Evolutionary conservation across 2,888 invertebrate genomes (phyloP).

Genomic region (Ptycholaimellus sp.): DNA sequence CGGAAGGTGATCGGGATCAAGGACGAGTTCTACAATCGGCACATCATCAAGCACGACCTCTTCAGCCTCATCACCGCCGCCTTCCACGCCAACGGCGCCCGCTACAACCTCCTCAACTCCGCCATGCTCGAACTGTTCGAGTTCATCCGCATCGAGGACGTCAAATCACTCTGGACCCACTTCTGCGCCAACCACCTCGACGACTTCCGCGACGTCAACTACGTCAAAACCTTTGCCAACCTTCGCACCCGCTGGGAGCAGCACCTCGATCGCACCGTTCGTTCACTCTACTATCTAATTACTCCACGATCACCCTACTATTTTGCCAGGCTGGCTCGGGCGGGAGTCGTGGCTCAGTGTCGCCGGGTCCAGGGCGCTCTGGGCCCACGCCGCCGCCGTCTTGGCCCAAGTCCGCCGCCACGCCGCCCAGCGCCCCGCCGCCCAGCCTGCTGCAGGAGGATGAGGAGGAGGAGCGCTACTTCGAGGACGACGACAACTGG

Average conservation of each 20-base stretch:
- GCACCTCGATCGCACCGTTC: slow-evolving; percentile 47
- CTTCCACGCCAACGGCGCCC: slow-evolving; percentile 78
- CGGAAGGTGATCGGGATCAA: slow-evolving; percentile 85
- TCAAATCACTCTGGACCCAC: slow-evolving; percentile 41
- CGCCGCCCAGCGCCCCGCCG: no score
- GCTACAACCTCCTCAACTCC: slow-evolving; percentile 93
- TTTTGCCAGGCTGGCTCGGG: no score
- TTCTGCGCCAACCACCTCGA: slow-evolving; percentile 87
- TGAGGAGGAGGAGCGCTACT: no score
- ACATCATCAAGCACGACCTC: slow-evolving; percentile 74
- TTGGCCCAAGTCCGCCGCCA: no score
- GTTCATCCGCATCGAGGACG: slow-evolving; percentile 44
- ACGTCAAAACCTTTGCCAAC: slow-evolving; percentile 90
- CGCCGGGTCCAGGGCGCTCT: no score
- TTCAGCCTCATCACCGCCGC: slow-evolving; percentile 88
- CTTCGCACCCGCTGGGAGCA: slow-evolving; percentile 68
- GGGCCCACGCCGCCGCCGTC: no score
- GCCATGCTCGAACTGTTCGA: slow-evolving; percentile 98
- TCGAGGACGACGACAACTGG: no score
- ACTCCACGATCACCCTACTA: no score
- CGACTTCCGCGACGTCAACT: slow-evolving; percentile 72
- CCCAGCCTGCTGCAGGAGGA: no score
- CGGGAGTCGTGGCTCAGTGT: no score
- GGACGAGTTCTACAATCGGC: slow-evolving; percentile 91
- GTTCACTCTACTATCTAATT: neutral